Evolutionary conservation across 2,113 vertebrate species (phyloP).

Genomic region (Oryctolagus cuniculus): mOryCun1.1 NC_091453.1:76791001-76791500

Average conservation of each 20-base stretch:
- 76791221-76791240: background rate
- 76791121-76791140: no score
- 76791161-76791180: no score
- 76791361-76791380: background rate
- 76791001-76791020: no score
- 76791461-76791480: background rate
- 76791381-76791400: background rate
- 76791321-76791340: background rate
- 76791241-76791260: background rate
- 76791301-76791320: background rate
- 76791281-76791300: background rate
- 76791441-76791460: background rate
- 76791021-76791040: no score
- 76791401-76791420: background rate
- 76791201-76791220: no score
- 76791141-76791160: no score
- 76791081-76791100: no score
- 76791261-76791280: background rate
- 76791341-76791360: background rate
- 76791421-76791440: background rate
- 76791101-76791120: no score
- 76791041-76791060: no score
- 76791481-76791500: constrained; percentile 23
- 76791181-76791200: no score
- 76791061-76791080: no score